A percentile compares a stretch with the other conserved stretches of the same genome.
Conservation (phyloP, 2,797 vertebrate genomes). For the Mormyrops boulengeri region DNA sequence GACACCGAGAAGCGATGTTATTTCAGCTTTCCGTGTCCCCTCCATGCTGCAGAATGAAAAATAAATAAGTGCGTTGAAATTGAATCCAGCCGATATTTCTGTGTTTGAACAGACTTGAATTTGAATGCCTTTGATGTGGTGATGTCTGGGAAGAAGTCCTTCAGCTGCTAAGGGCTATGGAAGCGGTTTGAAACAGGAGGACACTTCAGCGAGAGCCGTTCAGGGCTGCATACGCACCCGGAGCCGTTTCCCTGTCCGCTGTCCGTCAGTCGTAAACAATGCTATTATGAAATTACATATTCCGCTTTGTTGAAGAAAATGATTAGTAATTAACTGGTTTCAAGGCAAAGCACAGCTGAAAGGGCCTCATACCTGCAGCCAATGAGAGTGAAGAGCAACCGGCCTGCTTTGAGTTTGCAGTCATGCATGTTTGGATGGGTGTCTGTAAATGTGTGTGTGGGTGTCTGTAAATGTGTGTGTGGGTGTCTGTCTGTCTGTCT, state of each 20-base stretch:
- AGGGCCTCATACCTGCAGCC: background rate
- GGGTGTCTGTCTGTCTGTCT: background rate
- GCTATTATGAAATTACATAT: background rate
- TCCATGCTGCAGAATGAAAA: slow-evolving; percentile 19
- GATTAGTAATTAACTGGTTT: background rate
- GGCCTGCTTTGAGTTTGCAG: background rate
- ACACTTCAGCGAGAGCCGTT: background rate
- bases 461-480: background rate
- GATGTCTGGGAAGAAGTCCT: slow-evolving; percentile 19
- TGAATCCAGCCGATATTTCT: slow-evolving; percentile 22
- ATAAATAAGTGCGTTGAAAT: slow-evolving; percentile 26
- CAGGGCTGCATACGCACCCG: background rate
- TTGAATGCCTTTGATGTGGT: slow-evolving; percentile 25
- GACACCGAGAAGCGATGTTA: slow-evolving; percentile 4
- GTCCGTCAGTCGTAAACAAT: background rate
- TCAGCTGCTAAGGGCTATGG: slow-evolving; percentile 20
- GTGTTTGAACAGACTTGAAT: slow-evolving; percentile 24
- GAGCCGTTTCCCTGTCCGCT: background rate
- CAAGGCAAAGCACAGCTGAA: background rate
- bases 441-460: background rate
- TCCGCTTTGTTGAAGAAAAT: background rate
- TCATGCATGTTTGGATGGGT: background rate
- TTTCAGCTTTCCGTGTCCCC: slow-evolving; percentile 24
- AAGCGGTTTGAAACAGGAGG: background rate
- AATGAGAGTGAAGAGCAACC: background rate